These are phyloP conservation scores for Glandiceps talaboti DNA, from an alignment of 53 echinoderm and acorn worm species.

Conservation along the genomic window DNA sequence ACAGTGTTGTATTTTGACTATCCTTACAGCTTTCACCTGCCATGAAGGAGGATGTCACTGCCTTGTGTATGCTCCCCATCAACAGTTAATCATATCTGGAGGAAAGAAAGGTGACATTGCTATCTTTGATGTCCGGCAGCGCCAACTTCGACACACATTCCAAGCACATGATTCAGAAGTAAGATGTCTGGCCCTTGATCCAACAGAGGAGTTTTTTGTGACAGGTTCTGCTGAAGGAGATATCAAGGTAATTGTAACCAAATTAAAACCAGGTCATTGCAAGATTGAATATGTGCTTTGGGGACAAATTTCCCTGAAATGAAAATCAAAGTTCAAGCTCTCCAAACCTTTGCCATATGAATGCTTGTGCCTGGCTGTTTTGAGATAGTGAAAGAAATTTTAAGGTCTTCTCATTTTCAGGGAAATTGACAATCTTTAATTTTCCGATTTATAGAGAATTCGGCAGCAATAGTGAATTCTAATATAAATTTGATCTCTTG, in stretches of 20 bases:
- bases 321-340: too few relatives aligned
- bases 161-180: slow-evolving; percentile 90
- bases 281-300: too few relatives aligned
- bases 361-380: too few relatives aligned
- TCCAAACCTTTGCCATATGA: too few relatives aligned
- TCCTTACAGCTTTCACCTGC: slow-evolving; percentile 80
- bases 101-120: slow-evolving; percentile 78
- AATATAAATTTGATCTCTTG: too few relatives aligned
- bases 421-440: too few relatives aligned
- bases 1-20: too few relatives aligned
- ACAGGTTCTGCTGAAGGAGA: slow-evolving; percentile 94
- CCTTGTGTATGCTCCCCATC: slow-evolving; percentile 75
- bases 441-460: too few relatives aligned
- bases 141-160: slow-evolving; percentile 89
- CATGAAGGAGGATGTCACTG: slow-evolving; percentile 94
- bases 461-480: too few relatives aligned
- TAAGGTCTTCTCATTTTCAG: too few relatives aligned
- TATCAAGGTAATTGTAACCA: slow-evolving; percentile 61
- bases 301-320: too few relatives aligned
- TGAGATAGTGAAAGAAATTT: too few relatives aligned
- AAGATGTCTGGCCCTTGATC: slow-evolving; percentile 77
- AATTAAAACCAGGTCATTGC: neutral
- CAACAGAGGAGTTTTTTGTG: slow-evolving; percentile 81
- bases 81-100: slow-evolving; percentile 91
- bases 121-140: slow-evolving; percentile 82